Evolutionary conservation across 2,797 vertebrate species (phyloP).

Genomic region (Hipposideros larvatus): DNA sequence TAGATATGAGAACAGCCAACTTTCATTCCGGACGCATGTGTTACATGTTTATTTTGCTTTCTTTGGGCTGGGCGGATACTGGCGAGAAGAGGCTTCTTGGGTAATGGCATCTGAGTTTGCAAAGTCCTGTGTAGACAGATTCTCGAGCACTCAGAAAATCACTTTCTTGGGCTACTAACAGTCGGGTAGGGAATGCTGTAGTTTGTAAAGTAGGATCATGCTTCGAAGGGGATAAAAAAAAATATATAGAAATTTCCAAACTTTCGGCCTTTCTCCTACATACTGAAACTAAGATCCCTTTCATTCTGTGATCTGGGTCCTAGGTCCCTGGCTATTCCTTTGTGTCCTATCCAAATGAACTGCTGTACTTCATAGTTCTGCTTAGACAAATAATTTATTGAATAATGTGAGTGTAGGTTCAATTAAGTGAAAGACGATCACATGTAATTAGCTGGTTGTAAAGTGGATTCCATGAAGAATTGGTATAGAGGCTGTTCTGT

Average conservation of each 20-base stretch:
- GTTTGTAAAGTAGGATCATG: background rate
- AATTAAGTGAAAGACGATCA: slow-evolving; percentile 48
- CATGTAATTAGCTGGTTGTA: slow-evolving; percentile 32
- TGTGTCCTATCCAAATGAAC: slow-evolving; percentile 44
- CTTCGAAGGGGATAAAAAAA: background rate
- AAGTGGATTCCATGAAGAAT: slow-evolving; percentile 14
- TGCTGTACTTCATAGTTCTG: slow-evolving; percentile 38
- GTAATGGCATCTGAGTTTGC: background rate
- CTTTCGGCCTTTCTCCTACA: background rate
- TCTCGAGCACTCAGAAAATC: background rate
- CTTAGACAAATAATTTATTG: slow-evolving; percentile 45
- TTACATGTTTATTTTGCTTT: slow-evolving; percentile 61
- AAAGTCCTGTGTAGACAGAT: background rate
- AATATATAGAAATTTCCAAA: background rate
- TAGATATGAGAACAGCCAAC: slow-evolving; percentile 11
- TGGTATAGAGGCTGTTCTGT: background rate
- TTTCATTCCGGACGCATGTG: slow-evolving; percentile 11
- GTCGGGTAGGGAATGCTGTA: background rate
- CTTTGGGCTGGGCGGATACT: background rate
- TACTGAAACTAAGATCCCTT: background rate
- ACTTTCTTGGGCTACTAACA: background rate
- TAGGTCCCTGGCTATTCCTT: background rate
- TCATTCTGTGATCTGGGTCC: slow-evolving; percentile 4
- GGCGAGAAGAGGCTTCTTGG: background rate
- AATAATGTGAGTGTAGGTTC: slow-evolving; percentile 15